Conservation (phyloP, 2,113 vertebrate species). For the Pavo muticus region DNA sequence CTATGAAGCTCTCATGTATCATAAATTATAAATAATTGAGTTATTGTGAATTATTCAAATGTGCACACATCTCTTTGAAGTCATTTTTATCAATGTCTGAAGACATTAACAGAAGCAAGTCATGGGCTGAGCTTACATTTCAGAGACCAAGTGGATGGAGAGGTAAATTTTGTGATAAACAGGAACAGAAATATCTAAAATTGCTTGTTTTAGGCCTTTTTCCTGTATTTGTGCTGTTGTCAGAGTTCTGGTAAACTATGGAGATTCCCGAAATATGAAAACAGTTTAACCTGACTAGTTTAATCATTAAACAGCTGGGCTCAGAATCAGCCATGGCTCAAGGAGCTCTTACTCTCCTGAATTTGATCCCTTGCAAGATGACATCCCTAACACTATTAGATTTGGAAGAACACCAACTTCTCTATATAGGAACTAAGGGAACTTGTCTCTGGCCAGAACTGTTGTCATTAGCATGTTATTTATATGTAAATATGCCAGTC, state of each 20-base stretch:
- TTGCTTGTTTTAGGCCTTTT: background rate
- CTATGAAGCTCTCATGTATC: background rate
- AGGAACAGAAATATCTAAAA: background rate
- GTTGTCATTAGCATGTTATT: background rate
- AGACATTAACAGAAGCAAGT: background rate
- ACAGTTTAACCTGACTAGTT: constrained; percentile 31
- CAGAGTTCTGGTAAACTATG: constrained; percentile 31
- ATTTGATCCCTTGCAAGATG: background rate
- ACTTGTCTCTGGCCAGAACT: background rate
- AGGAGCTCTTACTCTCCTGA: background rate
- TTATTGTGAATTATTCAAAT: background rate
- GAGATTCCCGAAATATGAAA: constrained; percentile 20
- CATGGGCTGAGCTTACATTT: background rate
- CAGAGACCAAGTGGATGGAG: background rate
- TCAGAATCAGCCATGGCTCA: background rate
- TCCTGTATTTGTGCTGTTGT: background rate
- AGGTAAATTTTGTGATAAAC: background rate
- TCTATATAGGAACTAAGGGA: background rate
- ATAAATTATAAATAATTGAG: background rate
- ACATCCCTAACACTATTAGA: background rate
- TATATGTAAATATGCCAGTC: background rate
- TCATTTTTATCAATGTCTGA: background rate
- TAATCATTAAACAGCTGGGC: constrained; percentile 51
- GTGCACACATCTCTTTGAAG: background rate
- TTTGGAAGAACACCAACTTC: background rate